Base-by-base conservation (phyloP, 2,888 invertebrate genomes). In the Bursaphelenchus okinawaensis region DNA sequence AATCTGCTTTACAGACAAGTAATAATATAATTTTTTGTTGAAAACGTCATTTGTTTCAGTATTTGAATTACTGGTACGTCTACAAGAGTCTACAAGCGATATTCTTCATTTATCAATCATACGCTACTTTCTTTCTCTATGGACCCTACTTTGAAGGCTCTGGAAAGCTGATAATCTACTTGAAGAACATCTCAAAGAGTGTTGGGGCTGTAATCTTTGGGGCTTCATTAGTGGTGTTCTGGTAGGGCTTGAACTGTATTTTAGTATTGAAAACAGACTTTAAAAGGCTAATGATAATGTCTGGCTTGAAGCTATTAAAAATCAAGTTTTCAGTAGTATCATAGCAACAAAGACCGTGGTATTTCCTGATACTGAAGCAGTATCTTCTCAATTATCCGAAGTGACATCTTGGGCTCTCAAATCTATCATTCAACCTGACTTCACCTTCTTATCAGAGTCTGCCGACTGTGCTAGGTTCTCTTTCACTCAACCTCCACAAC, bases 71-170 rank as follows among this genome's bases (percentile, higher is more conserved):
- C 7, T 71, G 69, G 6, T 78, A 78, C 59, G 59, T 70, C 3
- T 69, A 70, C 19, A 73, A 75, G 61, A 72, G 75, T 1, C 59
- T 75, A 20, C 75, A 76, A 27, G 70, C 80, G 4, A 68, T 75
- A 62, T 79, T 78, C 65, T 73, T 86, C 16, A 80, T 86, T 22
- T 85, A 85, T 75, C 84, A 84, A 75, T 85, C 84, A 76, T 85
- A 85, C 73, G 79, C 85, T 7, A 83, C 85, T 16, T 79, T 86
- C 31, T 83, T 83, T 63, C 83, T 83, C 31, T 85, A 85, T 74
- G 77, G 85, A 26, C 85, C 85, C 0, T 65, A 80, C 1, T 79
- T 76, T 23, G 74, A 76, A 50, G 83, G 85, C 63, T 74, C 77
- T 22, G 86, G 85, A 26, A 85, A 85, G 0, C 82, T 85, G 76